Conservation (phyloP, 2,888 invertebrate genomes). For the Teinopalpus imperialis region DNA sequence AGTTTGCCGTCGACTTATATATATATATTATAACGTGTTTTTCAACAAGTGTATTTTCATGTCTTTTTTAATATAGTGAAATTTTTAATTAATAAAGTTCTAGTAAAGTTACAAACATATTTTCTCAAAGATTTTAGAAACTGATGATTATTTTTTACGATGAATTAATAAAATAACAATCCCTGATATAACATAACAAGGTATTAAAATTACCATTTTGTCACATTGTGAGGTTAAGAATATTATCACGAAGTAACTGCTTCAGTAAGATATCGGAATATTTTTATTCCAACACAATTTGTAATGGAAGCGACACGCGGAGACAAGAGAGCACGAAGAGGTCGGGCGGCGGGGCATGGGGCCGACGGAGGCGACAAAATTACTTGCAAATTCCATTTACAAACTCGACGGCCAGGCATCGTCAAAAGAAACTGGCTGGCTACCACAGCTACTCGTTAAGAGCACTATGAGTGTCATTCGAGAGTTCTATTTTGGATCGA, state of each 20-base stretch:
- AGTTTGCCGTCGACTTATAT: no score
- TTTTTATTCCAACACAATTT: conserved; percentile 82
- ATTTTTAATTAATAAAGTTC: no score
- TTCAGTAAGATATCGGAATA: conserved; percentile 56
- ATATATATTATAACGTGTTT: no score
- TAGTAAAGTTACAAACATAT: no score
- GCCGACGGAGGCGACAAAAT: conserved; percentile 59
- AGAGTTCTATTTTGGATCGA: conserved; percentile 18
- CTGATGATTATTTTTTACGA: no score
- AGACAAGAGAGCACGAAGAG: conserved; percentile 74
- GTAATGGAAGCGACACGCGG: conserved; percentile 80
- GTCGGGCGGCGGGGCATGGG: conserved; percentile 43
- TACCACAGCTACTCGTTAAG: conserved; percentile 26
- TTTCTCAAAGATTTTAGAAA: no score
- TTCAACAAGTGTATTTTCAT: no score
- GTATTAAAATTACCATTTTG: no score
- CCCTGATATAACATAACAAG: no score
- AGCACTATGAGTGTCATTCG: conserved; percentile 15
- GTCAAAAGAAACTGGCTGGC: conserved; percentile 59
- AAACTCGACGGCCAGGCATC: conserved; percentile 64
- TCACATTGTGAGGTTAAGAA: no score
- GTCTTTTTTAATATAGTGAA: no score
- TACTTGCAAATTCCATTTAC: conserved; percentile 82
- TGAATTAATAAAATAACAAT: no score
- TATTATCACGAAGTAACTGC: conserved; percentile 37